Evolutionary conservation across 2,888 invertebrate species (phyloP), one percentile per base, ranked within the genome.

Genomic region (Galeruca laticollis): DNA sequence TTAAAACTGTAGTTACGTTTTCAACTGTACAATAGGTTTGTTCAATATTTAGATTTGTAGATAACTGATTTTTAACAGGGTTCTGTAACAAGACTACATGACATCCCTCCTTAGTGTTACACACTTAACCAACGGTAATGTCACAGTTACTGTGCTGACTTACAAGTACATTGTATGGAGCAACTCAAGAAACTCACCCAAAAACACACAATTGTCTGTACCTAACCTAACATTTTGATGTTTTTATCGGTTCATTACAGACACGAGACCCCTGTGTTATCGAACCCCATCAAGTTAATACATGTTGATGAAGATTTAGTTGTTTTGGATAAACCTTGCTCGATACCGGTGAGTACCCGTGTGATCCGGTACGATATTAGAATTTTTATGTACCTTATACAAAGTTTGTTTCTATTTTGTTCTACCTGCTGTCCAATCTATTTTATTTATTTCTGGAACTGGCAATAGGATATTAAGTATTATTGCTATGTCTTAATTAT

Each of bases 321-420:
- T 85, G 95, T 95, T 86, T 90, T 95, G 88, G 93, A 95, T 89
- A 95, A 95, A 89, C 95, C 95, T 83, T 92, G 94, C 86, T 95
- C 95, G 82, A 89, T 95, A 86, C 95, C 95, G 88, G 93, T 94
- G 91, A 92, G 91, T 90, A 86, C 84, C 68, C 66, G 66, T 59
- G 66, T 66, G 66, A 66, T 66, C 66, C 59, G 66, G 66, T 66
- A 21, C 51, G 43, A 11, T 31, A 5, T 26, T 3, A n/a, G 61
- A 61, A 15, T 15, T 5, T 47, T 47, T 0, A 47, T 18, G 9
- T 43, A 43, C 13, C 43, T n/a, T n/a, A 43, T 43, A 40, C 54
- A 8, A 31, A 33, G 31, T 15, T 56, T 33, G 11, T 54, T 31
- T 15, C 54, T 2, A 54, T 54, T 15, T 54, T 26, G 3, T 31